Evolutionary conservation across 2,888 invertebrate species (phyloP), one percentile per base, ranked within the genome.

Genomic region (Volucella zonaria): DNA sequence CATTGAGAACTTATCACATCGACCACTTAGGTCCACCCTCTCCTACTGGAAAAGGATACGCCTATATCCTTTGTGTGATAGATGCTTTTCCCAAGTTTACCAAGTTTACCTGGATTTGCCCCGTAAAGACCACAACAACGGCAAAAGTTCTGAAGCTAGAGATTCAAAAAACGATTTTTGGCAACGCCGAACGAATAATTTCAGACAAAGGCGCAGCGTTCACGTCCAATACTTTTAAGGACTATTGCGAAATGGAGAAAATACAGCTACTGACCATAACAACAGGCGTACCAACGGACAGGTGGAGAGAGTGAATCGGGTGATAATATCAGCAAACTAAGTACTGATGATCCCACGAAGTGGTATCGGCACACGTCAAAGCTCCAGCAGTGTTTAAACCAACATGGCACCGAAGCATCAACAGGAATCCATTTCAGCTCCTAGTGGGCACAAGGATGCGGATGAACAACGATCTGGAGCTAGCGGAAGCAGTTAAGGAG

Each of bases 161-260:
- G 23, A 23, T 15, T 6, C 47, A 47, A 9, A 23, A 23, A 14
- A 18, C 31, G 12, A 10, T 47, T 12, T 64, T 64, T 47, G 49
- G 62, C 10, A 64, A 64, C n/a, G 31, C 62, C 4, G 18, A 31
- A 31, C 11, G 67, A 43, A 67, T 54, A n/a, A 54, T 67, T n/a
- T 45, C 52, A 2, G 67, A 45, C 12, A 52, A 54, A 15, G 18
- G 18, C 18, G 18, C 18, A 43, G 67, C 10, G 11, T 54, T 67
- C 12, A 54, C 54, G n/a, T 43, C 40, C 3, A 67, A 52, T 11
- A 8, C 18, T 2, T 67, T 67, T 45, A 52, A 43, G 54, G 23
- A 67, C 0, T 67, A 52, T 47, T 67, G 67, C 9, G 51, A 67
- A 14, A 14, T 6, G 43, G 67, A 67, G 42, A 10, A 23, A 11